Base-by-base conservation (phyloP, 2,113 vertebrate genomes). In the Syngnathus typhle region DNA sequence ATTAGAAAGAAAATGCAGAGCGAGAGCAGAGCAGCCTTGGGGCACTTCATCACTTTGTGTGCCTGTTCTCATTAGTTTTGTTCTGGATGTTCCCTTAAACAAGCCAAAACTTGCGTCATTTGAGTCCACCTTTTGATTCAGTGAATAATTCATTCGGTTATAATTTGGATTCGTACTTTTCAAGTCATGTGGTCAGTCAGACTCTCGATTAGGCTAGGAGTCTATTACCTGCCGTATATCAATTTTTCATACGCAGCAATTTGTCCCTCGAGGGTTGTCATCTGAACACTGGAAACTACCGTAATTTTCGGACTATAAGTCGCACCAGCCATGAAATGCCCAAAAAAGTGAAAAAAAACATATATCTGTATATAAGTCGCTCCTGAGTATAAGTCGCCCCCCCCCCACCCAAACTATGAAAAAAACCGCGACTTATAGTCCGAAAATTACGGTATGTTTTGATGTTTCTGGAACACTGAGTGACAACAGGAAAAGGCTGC, bases 141-240 rank as follows among this genome's bases (percentile, higher is more conserved):
- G 74, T 83, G 72, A 85, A 87, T 85, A 84, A 87, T 90, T 89
- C 79, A 89, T 88, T 88, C 76, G 69, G 63, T 74, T 79, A 66
- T 80, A 82, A 87, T 83, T 84, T 80, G 76, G 71, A 77, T 77
- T 82, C 65, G 32, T 61, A 43, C 67, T 68, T 46, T 43, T 69
- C 68, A 67, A 68, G 76, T 80, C 77, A 75, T 67, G 37, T 72
- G 75, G 71, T 84, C 75, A 76, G 72, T 59, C 68, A 71, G 47
- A 60, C 56, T 84, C 49, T 68, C 27, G 27, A 63, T 83, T 44
- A 62, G 73, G 80, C 76, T 79, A 68, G 60, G 75, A 84, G 72
- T 89, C 89, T 89, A 88, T 91, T 91, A 89, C 87, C 79, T 87
- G 86, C 85, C 69, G 49, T 58, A 55, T 81, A 92, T 92, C 74